These are phyloP conservation scores for Tetramorium simillimum DNA, from an alignment of 1,140 invertebrate species.

Conservation along the genomic window DNA sequence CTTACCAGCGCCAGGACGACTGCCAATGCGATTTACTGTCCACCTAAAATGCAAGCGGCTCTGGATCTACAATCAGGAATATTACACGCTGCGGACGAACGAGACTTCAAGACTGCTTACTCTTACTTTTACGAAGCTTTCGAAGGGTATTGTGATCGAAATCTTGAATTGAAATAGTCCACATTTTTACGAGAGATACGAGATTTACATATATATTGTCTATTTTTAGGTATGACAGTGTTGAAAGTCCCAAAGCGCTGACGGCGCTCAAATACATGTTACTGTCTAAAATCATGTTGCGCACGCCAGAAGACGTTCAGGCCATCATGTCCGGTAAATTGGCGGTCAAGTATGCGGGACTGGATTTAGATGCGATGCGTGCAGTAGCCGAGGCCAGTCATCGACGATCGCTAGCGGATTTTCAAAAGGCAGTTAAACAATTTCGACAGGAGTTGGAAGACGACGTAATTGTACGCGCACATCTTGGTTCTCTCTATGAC, in stretches of 20 bases:
- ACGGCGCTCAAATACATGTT: conserved; percentile 99
- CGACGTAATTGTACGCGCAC: conserved; percentile 98
- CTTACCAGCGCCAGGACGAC: conserved; percentile 99
- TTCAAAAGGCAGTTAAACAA: conserved; percentile 94
- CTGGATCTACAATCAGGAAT: conserved; percentile 99
- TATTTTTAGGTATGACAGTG: conserved; percentile 92
- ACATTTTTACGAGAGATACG: neutral
- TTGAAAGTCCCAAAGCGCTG: conserved; percentile 96
- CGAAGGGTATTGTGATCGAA: conserved; percentile 89
- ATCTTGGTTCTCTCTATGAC: conserved; percentile 98
- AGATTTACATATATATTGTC: neutral
- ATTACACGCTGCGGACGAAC: conserved; percentile 99
- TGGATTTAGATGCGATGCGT: conserved; percentile 99
- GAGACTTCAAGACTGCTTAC: conserved; percentile 99
- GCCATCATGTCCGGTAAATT: conserved; percentile 98
- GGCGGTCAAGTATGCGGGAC: conserved; percentile 97
- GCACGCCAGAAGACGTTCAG: conserved; percentile 97
- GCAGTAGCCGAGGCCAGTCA: conserved; percentile 98
- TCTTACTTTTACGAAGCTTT: conserved; percentile 99
- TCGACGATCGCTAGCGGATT: conserved; percentile 98
- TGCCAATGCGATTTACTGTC: conserved; percentile 99
- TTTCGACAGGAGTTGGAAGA: conserved; percentile 97
- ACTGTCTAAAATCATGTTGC: conserved; percentile 99
- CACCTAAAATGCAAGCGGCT: conserved; percentile 98
- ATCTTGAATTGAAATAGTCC: neutral